These are phyloP conservation scores for Torymus aiolomorphi DNA, from an alignment of 2,888 invertebrate species.

Conservation along the genomic window DNA sequence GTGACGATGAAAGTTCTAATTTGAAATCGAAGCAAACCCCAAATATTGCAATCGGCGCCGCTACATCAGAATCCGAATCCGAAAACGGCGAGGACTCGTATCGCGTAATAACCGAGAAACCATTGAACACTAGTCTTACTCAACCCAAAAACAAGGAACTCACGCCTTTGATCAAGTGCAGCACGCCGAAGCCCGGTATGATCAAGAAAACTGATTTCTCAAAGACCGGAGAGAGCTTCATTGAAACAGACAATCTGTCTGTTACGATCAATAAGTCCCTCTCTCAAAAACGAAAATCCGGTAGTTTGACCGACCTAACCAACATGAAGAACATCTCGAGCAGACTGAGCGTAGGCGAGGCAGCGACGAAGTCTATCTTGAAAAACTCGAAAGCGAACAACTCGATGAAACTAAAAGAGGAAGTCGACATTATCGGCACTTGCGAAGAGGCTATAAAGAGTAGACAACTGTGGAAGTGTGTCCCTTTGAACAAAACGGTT, in stretches of 20 bases:
- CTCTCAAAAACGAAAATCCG: slow-evolving; percentile 33
- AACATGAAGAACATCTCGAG: slow-evolving; percentile 24
- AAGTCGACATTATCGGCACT: background rate
- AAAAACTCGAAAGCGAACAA: background rate
- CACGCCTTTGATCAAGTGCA: slow-evolving; percentile 39
- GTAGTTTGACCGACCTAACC: slow-evolving; percentile 41
- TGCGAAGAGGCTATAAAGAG: slow-evolving; percentile 4
- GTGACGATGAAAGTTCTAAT: too few relatives aligned
- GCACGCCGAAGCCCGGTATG: slow-evolving; percentile 49
- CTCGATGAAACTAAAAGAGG: background rate
- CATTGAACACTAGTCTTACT: background rate
- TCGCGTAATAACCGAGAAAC: slow-evolving; percentile 25
- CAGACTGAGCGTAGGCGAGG: slow-evolving; percentile 26
- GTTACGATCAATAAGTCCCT: slow-evolving; percentile 7
- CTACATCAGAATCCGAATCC: slow-evolving; percentile 22
- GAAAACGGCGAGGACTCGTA: slow-evolving; percentile 50
- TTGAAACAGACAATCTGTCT: slow-evolving; percentile 15
- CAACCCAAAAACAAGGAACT: slow-evolving; percentile 18
- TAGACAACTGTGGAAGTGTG: slow-evolving; percentile 48
- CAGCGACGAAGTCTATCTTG: background rate
- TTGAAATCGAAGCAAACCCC: too few relatives aligned
- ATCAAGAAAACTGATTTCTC: slow-evolving; percentile 17
- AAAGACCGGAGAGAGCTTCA: slow-evolving; percentile 18
- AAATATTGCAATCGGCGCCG: too few relatives aligned
- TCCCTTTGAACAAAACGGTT: slow-evolving; percentile 44